Base-by-base conservation (phyloP, 2,113 vertebrate genomes). In the Pygoscelis adeliae region DNA sequence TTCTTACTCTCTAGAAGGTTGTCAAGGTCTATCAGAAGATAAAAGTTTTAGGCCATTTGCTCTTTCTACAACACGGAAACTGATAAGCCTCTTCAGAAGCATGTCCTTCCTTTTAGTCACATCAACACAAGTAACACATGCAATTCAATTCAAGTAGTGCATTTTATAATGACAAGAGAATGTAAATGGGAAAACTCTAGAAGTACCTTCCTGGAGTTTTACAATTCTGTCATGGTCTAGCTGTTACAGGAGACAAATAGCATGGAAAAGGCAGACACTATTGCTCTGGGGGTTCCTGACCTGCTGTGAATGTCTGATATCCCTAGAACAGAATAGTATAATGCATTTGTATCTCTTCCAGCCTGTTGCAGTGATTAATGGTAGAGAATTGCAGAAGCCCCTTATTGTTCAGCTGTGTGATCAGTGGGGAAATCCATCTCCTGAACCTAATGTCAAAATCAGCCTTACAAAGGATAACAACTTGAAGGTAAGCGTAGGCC, bases 331-430 rank as follows among this genome's bases (percentile, higher is more conserved):
- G 11, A 76, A 21, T 34, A 58, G 12, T 58, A 15, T 22, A 9
- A 40, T 84, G 36, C 52, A 20, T 80, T 92, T 94, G 3, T 94
- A 7, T 97, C 36, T 79, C 44, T 97, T 97, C 46, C 80, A 99
- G 99, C 97, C 98, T 58, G 40, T 99, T 93, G 96, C 98, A 85
- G 98, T 99, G 78, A 97, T 99, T 70, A 99, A 99, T 87, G 99
- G 98, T 58, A 98, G 97, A 62, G 97, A 98, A 81, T 92, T 99
- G 91, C 76, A 97, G 77, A 98, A 79, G 18, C 98, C 99, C 10
- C 98, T 99, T 71, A 18, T 98, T 70, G 30, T 99, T 80, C 99
- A 99, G 53, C 89, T 99, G 44, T 99, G 97, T 96, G 99, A 99
- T 95, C 92, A 98, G n/a, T 99, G 99, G 99, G 99, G 97, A 89